Percentiles rank a stretch among this genome's conserved stretches.
These are phyloP conservation scores for Girardinichthys multiradiatus DNA, from an alignment of 2,113 vertebrate species.

Conservation along the genomic window DNA sequence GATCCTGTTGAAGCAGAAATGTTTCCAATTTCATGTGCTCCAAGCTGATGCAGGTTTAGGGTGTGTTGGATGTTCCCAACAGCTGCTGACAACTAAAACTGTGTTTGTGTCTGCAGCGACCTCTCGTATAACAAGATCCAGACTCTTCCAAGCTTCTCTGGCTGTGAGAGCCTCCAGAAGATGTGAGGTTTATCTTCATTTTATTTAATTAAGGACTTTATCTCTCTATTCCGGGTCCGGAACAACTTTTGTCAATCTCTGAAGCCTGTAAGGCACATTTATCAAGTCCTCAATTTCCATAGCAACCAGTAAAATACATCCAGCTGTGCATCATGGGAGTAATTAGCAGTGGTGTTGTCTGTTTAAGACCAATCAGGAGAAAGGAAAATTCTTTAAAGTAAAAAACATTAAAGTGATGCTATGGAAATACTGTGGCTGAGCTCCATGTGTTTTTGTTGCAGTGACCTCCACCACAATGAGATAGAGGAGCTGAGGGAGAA, in stretches of 20 bases:
- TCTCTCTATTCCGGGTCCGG: background rate
- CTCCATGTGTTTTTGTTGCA: conserved; percentile 60
- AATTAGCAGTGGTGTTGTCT: conserved; percentile 30
- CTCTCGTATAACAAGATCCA: conserved; percentile 90
- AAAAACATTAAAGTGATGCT: conserved; percentile 34
- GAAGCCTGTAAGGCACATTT: conserved; percentile 5
- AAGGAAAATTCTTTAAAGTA: background rate
- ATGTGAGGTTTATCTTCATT: conserved; percentile 80
- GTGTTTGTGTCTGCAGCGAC: conserved; percentile 80
- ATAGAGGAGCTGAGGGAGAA: conserved; percentile 85
- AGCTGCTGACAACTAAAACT: conserved; percentile 12
- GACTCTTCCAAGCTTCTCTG: conserved; percentile 87
- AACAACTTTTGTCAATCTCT: background rate
- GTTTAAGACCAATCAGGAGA: conserved; percentile 2
- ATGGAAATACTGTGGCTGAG: conserved; percentile 29
- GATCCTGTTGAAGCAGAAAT: background rate
- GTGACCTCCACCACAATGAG: conserved; percentile 91
- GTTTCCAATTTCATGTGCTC: background rate
- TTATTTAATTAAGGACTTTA: conserved; percentile 6
- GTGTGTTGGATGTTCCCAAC: conserved; percentile 12
- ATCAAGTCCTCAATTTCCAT: conserved; percentile 10
- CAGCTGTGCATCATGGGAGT: conserved; percentile 54
- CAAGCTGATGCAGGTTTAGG: conserved; percentile 23
- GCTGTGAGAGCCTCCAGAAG: conserved; percentile 88
- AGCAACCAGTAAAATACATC: conserved; percentile 41